These are phyloP conservation scores for Cheilosia vulpina DNA, from an alignment of 2,888 invertebrate genomes.

Conservation along the genomic window DNA sequence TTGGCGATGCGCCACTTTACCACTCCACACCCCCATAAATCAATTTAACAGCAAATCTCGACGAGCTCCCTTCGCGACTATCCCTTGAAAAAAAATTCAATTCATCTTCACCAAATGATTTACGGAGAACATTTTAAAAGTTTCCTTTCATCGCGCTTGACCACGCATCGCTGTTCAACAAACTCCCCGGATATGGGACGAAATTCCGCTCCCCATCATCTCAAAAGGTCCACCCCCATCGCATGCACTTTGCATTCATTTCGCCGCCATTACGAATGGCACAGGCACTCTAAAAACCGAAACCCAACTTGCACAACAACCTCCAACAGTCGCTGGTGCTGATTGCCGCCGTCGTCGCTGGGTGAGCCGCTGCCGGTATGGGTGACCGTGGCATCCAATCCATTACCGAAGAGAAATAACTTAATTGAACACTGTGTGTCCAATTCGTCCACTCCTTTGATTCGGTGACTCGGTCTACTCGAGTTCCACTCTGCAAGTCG, in stretches of 20 bases:
- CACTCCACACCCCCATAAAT: background rate
- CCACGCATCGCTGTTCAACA: background rate
- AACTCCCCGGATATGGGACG: slow-evolving; percentile 47
- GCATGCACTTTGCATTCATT: slow-evolving; percentile 61
- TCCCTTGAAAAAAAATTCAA: slow-evolving; percentile 6
- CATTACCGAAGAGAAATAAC: slow-evolving; percentile 70
- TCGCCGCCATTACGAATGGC: slow-evolving; percentile 62
- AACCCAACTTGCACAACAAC: slow-evolving; percentile 56
- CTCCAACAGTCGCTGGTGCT: slow-evolving; percentile 19
- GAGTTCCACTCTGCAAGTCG: slow-evolving; percentile 37
- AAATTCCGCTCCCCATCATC: slow-evolving; percentile 15
- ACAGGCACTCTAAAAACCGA: slow-evolving; percentile 44
- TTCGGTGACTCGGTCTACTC: slow-evolving; percentile 31
- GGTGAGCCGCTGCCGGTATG: background rate
- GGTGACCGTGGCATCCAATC: slow-evolving; percentile 60
- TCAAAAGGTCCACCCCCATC: slow-evolving; percentile 18
- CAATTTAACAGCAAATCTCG: background rate
- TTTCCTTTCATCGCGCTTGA: slow-evolving; percentile 15
- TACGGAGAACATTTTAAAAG: slow-evolving; percentile 29
- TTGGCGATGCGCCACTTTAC: background rate
- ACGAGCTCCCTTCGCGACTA: background rate
- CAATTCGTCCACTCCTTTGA: slow-evolving; percentile 58
- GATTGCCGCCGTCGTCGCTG: slow-evolving; percentile 27
- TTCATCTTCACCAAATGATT: slow-evolving; percentile 19
- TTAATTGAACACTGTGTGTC: slow-evolving; percentile 68